Percentiles rank a stretch among this genome's conserved stretches.
Conservation (phyloP, 2,797 vertebrate genomes). For the Harpagifer antarcticus region DNA sequence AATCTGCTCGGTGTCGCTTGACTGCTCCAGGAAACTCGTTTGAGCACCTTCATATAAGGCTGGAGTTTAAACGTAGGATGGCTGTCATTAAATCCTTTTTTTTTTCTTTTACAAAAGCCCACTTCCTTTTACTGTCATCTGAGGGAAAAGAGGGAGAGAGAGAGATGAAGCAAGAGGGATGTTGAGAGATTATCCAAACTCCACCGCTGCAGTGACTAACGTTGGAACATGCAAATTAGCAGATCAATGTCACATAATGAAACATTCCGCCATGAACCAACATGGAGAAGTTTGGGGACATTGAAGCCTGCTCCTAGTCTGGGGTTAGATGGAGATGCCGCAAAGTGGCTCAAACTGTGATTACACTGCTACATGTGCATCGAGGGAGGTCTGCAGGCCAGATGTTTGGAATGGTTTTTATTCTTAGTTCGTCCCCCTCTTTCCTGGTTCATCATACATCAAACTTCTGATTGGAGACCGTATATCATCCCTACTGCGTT, state of each 20-base stretch:
- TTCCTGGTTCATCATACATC: constrained; percentile 77
- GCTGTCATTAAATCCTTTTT: constrained; percentile 85
- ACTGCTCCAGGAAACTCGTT: constrained; percentile 90
- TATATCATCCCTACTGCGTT: constrained; percentile 65
- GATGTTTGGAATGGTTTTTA: constrained; percentile 83
- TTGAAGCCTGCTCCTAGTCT: constrained; percentile 59
- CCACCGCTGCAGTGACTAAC: constrained; percentile 57
- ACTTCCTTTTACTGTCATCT: constrained; percentile 86
- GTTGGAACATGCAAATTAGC: constrained; percentile 73
- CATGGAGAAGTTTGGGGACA: constrained; percentile 65
- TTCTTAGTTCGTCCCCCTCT: constrained; percentile 71
- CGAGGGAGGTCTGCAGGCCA: constrained; percentile 87
- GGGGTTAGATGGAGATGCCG: constrained; percentile 77
- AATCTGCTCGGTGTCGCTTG: constrained; percentile 92
- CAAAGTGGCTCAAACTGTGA: constrained; percentile 82
- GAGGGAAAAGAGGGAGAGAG: constrained; percentile 3
- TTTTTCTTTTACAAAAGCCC: constrained; percentile 79
- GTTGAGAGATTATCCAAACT: constrained; percentile 60
- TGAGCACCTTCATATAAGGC: constrained; percentile 87
- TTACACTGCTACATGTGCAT: constrained; percentile 79
- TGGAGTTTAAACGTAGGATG: constrained; percentile 81
- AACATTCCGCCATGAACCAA: constrained; percentile 54
- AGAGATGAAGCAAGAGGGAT: constrained; percentile 10
- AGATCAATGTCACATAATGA: constrained; percentile 71
- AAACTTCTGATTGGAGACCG: constrained; percentile 73